Evolutionary conservation across 2,888 invertebrate species (phyloP), one percentile per base, ranked within the genome.

Genomic region (Zaprionus bogoriensis): DNA sequence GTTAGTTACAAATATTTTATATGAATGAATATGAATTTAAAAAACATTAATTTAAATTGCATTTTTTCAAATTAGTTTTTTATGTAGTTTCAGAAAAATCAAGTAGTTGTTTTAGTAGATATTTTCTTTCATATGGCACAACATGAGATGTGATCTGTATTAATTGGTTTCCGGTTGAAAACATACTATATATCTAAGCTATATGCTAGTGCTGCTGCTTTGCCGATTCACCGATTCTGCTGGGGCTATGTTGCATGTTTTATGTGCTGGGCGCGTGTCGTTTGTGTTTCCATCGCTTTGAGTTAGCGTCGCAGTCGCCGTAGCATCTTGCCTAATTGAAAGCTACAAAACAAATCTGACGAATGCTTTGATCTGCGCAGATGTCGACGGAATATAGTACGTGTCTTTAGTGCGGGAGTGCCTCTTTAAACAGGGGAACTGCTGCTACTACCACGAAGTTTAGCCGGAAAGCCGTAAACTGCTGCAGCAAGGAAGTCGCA

Each of bases 281-380:
- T 42, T 58, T 25, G 61, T 71, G 72, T 68, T 70, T 52, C 25
- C 50, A 60, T 69, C 69, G 36, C 10, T 41, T 74, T 58, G 57
- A 66, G 72, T 74, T 68, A 65, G 69, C 66, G 67, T 28, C 48
- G 27, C 54, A 66, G 45, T 36, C 17, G 48, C 48, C 30, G 47
- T 36, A 50, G 58, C 65, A 47, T 58, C 51, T 30, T 4, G 7
- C 36, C 59, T 74, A 68, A 74, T 74, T 72, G 67, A 70, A 48
- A 60, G 73, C 28, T 60, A 67, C 73, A 63, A 17, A 57, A 32
- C 4, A 32, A 54, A 72, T 59, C 57, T 62, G 59, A 65, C 30
- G 55, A 72, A 51, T 55, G 45, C 74, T 75, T 75, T 75, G 74
- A 75, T 72, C 53, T 61, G 23, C 22, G 27, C 30, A n/a, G 14